Percentiles rank a stretch among this genome's conserved stretches.
phyloP scores from a whole-genome alignment of 1,140 invertebrate species.

The Penaeus indicus region DNA sequence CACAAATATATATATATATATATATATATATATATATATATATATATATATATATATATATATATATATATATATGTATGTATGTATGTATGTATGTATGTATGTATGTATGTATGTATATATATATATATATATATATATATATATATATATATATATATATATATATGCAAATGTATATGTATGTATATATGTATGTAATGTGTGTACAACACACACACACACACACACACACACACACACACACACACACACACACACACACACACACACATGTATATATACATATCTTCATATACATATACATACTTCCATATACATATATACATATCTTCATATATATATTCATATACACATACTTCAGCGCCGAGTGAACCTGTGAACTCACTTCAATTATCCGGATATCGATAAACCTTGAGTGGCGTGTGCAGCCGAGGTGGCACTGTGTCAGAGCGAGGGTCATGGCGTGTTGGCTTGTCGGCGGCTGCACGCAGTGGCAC shows the following conservation, averaged over 20 bases:
- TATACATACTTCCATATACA: too few species aligned
- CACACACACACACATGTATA: background rate
- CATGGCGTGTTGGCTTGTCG: too few species aligned
- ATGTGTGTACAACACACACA: background rate
- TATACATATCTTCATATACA: too few species aligned
- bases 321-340: too few species aligned
- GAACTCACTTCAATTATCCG: too few species aligned
- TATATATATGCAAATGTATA: too few species aligned
- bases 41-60: background rate
- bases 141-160: background rate
- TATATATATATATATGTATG: background rate
- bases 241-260: background rate
- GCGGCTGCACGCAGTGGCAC: too few species aligned
- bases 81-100: slow-evolving; percentile 4
- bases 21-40: background rate
- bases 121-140: background rate
- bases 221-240: background rate
- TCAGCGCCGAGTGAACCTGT: too few species aligned
- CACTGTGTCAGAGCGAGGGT: too few species aligned
- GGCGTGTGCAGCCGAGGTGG: too few species aligned
- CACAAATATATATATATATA: background rate
- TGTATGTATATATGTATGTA: background rate
- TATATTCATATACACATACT: too few species aligned
- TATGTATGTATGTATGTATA: slow-evolving; percentile 6
- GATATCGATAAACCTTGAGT: too few species aligned